phyloP scores from a whole-genome alignment of 2,797 vertebrate species.

The Melanotaenia nigrans region DNA sequence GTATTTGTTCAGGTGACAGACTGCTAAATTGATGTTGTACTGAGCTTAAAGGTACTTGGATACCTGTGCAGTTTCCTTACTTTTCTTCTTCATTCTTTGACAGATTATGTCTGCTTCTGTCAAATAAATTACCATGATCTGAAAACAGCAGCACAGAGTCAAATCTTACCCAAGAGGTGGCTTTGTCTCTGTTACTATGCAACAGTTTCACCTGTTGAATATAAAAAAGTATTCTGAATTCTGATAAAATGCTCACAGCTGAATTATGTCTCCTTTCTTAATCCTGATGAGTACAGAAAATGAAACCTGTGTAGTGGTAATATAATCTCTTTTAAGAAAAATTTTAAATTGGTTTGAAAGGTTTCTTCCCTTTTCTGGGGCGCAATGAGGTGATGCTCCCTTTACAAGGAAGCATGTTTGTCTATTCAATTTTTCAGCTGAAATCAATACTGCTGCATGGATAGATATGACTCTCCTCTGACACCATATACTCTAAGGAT shows the following conservation, averaged over 20 bases:
- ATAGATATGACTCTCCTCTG: constrained; percentile 60
- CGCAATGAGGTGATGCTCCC: constrained; percentile 43
- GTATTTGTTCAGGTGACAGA: constrained; percentile 42
- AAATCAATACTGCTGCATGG: constrained; percentile 66
- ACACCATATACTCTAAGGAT: constrained; percentile 57
- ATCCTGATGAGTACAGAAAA: constrained; percentile 7
- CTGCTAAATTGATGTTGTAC: constrained; percentile 32
- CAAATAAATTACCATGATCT: constrained; percentile 35
- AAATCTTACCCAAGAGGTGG: constrained; percentile 44
- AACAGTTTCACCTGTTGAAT: constrained; percentile 76
- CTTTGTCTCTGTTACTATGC: constrained; percentile 67
- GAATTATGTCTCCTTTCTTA: constrained; percentile 4
- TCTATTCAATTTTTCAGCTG: constrained; percentile 57
- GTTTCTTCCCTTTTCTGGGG: constrained; percentile 18
- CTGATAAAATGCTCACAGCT: constrained; percentile 17
- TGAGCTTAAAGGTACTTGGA: constrained; percentile 27
- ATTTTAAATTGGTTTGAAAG: constrained; percentile 35
- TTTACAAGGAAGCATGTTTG: constrained; percentile 65
- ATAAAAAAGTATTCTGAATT: constrained; percentile 26
- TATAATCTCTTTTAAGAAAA: constrained; percentile 26
- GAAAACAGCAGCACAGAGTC: constrained; percentile 50
- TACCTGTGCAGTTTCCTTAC: constrained; percentile 11
- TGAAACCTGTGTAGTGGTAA: background rate
- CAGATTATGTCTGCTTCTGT: constrained; percentile 37
- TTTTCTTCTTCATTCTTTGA: constrained; percentile 17